These are phyloP conservation scores for Muntiacus reevesi DNA, from an alignment of 2,113 vertebrate species.

Conservation along the genomic window DNA sequence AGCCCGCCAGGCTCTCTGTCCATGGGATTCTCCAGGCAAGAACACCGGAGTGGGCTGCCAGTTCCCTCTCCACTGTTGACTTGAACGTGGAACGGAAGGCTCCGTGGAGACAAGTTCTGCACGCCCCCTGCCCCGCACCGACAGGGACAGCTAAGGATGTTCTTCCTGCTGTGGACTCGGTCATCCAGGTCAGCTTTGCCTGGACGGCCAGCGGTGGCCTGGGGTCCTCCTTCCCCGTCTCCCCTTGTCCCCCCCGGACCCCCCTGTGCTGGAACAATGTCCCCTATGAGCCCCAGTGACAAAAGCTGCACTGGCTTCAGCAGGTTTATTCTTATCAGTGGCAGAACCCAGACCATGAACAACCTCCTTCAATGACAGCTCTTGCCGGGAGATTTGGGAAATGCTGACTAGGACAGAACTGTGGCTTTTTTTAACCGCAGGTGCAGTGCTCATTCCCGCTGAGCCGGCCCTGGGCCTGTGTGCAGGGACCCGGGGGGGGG, in stretches of 20 bases:
- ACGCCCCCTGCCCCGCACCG: not conserved
- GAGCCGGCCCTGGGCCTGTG: not conserved
- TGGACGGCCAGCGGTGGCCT: not conserved
- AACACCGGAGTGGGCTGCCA: too few species aligned
- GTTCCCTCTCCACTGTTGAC: too few species aligned
- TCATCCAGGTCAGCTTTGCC: not conserved
- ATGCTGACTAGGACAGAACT: too few species aligned
- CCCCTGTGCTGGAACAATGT: not conserved
- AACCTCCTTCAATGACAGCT: not conserved
- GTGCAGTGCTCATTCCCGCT: not conserved
- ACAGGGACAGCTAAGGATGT: rapidly evolving
- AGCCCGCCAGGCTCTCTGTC: too few species aligned
- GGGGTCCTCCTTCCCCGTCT: not conserved
- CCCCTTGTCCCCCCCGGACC: rapidly evolving
- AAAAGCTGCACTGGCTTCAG: not conserved
- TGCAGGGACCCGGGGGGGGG: too few species aligned
- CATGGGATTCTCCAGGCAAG: too few species aligned
- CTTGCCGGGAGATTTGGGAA: not conserved
- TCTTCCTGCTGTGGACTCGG: not conserved
- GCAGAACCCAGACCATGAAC: not conserved
- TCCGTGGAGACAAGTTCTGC: not conserved
- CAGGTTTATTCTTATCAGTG: not conserved
- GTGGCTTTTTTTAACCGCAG: not conserved
- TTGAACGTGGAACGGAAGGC: not conserved
- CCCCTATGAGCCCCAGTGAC: not conserved